These are phyloP conservation scores for Conops quadrifasciatus DNA, from an alignment of 2,888 invertebrate genomes.

Conservation along the genomic window DNA sequence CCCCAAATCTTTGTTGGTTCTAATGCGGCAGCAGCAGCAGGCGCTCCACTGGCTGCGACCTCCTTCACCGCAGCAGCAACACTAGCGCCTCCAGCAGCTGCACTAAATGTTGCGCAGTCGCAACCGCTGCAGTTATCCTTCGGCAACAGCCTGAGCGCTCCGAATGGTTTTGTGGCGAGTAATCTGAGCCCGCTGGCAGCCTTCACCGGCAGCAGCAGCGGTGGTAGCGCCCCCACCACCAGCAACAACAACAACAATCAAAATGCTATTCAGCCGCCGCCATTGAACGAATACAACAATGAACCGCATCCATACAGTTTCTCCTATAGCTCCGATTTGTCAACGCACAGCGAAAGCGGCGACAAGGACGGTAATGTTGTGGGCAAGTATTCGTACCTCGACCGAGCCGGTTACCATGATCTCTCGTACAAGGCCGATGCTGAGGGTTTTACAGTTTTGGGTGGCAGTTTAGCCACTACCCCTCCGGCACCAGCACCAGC, in stretches of 20 bases:
- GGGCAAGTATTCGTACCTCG: slow-evolving; percentile 75
- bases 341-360: slow-evolving; percentile 56
- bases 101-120: slow-evolving; percentile 21
- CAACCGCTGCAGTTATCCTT: slow-evolving; percentile 2
- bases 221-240: background rate
- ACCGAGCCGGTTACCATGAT: slow-evolving; percentile 77
- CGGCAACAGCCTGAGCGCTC: slow-evolving; percentile 17
- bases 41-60: slow-evolving; percentile 9
- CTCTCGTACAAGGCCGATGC: slow-evolving; percentile 78
- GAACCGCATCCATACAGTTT: slow-evolving; percentile 50
- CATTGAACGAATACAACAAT: background rate
- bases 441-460: slow-evolving; percentile 70
- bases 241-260: background rate
- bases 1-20: slow-evolving; percentile 40
- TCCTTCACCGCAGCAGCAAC: slow-evolving; percentile 17
- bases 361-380: slow-evolving; percentile 58
- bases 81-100: slow-evolving; percentile 16
- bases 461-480: slow-evolving; percentile 57
- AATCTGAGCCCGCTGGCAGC: background rate
- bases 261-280: background rate
- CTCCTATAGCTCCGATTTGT: slow-evolving; percentile 54
- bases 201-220: slow-evolving; percentile 14
- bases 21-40: slow-evolving; percentile 28
- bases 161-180: background rate
- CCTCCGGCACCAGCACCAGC: background rate